Evolutionary conservation across 2,888 invertebrate genomes (phyloP), one percentile per base, ranked within the genome.

Genomic region (Acrobasis suavella): DNA sequence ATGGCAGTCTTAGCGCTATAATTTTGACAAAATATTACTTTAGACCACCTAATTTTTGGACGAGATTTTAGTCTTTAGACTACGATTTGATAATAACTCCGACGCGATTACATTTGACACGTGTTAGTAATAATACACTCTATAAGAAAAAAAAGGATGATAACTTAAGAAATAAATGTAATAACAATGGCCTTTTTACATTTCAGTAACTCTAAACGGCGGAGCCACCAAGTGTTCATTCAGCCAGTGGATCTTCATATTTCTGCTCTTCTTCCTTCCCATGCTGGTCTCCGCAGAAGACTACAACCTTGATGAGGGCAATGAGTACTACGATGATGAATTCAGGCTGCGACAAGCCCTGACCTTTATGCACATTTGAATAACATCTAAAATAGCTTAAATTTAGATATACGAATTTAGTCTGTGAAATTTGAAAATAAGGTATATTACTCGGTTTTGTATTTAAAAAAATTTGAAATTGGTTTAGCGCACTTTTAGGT

Each of bases 171-270:
- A 32, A n/a, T 22, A 5, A 3, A 2, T 32, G 32, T 32, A 32
- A 32, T 32, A 32, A 32, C 32, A 80, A 64, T 2, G 12, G 6
- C 15, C 22, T 22, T 51, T 51, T 67, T 22, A 15, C 69, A 62
- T 90, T 91, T 17, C 89, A 91, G 91, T 91, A 55, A 91, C 90
- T 0, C 85, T 86, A 68, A 89, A 86, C 71, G 77, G 79, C 38
- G 71, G 80, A 9, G 74, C 81, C 52, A 71, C 82, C 1, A 79
- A 75, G 59, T 72, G 75, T 70, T 6, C 54, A 0, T 78, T 82
- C 62, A 76, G 77, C 50, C 86, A 78, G 67, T 87, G 87, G 86
- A 73, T 89, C n/a, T 75, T 88, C 5, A 71, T 88, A 14, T 67
- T 90, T 9, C 73, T 90, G 1, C 72, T 91, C 38, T 73, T 87